Conservation (phyloP, 2,113 vertebrate species). For the Hystrix cristata region DNA sequence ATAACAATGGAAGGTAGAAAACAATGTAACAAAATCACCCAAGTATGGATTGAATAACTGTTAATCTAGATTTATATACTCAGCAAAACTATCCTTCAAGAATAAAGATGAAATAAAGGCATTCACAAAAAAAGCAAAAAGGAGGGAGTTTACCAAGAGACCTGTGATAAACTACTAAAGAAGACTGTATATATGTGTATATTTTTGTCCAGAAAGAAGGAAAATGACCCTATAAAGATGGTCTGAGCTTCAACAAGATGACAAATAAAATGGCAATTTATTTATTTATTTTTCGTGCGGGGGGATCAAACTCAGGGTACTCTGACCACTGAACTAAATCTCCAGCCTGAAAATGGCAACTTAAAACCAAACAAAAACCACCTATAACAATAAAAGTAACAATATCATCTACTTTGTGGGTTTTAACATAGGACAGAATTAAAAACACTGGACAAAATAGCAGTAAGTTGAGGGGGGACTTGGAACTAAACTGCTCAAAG, state of each 20-base stretch:
- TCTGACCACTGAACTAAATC: too few species aligned
- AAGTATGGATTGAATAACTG: not conserved
- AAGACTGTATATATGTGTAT: not conserved
- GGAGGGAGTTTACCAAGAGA: not conserved
- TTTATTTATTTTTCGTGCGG: too few species aligned
- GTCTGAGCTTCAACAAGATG: not conserved
- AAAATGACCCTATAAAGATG: not conserved
- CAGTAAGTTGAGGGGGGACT: not conserved
- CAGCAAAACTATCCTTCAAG: not conserved
- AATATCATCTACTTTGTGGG: not conserved
- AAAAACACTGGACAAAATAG: not conserved
- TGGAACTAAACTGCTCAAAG: not conserved
- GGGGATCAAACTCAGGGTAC: too few species aligned
- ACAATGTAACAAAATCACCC: not conserved
- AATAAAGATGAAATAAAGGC: not conserved
- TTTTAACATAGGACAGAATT: not conserved
- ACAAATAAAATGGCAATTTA: not conserved
- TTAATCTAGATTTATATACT: not conserved
- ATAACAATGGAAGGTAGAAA: not conserved
- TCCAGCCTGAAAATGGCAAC: not conserved
- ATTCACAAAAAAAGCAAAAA: not conserved
- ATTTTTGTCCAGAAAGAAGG: not conserved
- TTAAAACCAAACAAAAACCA: not conserved
- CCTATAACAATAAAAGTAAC: not conserved
- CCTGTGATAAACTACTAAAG: not conserved